Evolutionary conservation across 2,113 vertebrate species (phyloP).

Genomic region (Pagrus major): DNA sequence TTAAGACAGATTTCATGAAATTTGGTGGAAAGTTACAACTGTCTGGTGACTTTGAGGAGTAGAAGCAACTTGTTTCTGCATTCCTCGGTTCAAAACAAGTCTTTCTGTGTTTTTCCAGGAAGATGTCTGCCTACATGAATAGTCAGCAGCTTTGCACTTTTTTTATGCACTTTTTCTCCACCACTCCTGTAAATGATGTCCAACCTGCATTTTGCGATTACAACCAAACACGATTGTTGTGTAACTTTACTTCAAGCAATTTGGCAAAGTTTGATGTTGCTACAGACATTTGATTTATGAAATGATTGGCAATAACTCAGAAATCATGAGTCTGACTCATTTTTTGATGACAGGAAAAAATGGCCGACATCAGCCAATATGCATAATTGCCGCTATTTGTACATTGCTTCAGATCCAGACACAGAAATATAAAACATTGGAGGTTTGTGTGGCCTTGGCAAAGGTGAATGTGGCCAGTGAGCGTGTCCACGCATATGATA

Average conservation of each 20-base stretch:
- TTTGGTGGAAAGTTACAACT: background rate
- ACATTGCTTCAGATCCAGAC: background rate
- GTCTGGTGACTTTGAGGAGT: background rate
- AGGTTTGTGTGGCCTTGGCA: conserved; percentile 1
- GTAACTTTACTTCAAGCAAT: background rate
- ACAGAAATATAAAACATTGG: background rate
- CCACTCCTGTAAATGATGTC: background rate
- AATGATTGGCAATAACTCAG: background rate
- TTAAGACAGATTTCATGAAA: conserved; percentile 1
- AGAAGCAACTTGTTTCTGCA: background rate
- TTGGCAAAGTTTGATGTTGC: background rate
- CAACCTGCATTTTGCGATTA: background rate
- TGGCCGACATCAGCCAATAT: background rate
- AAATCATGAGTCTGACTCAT: background rate
- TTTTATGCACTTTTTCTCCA: background rate
- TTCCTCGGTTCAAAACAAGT: conserved; percentile 3
- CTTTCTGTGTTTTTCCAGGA: background rate
- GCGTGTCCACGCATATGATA: background rate
- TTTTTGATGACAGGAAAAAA: background rate
- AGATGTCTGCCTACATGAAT: conserved; percentile 10
- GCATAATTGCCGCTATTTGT: background rate
- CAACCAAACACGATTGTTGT: background rate
- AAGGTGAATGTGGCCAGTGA: background rate
- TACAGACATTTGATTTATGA: background rate
- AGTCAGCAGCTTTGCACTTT: background rate